Conservation (phyloP, 1,140 invertebrate species). For the Chironomus striatipennis region DNA sequence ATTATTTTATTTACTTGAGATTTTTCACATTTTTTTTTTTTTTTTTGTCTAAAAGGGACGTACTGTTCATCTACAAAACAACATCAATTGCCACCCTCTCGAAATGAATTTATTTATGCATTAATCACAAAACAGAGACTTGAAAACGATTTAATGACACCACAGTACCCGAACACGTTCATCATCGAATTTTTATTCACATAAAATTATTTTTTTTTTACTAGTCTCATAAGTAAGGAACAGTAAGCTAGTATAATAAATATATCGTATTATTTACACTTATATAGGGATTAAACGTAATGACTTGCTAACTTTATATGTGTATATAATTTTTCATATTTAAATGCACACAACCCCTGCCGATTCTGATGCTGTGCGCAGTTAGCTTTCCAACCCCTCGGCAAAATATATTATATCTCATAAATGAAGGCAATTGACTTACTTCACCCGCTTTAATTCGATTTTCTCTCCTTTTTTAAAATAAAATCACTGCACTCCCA, state of each 20-base stretch:
- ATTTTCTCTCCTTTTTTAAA: neutral
- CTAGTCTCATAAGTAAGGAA: no score
- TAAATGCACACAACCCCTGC: slow-evolving; percentile 13
- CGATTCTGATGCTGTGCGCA: neutral
- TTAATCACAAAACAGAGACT: neutral
- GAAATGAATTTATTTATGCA: neutral
- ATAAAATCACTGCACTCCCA: slow-evolving; percentile 21
- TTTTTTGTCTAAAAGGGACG: neutral
- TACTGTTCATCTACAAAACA: neutral
- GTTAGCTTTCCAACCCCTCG: neutral
- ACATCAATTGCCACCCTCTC: no score
- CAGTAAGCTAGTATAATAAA: neutral
- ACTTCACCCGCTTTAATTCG: neutral
- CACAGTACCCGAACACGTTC: neutral
- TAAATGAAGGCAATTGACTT: neutral
- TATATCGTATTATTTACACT: slow-evolving; percentile 22
- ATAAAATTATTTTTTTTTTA: no score
- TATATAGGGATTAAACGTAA: slow-evolving; percentile 20
- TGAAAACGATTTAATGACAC: neutral
- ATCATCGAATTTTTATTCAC: neutral
- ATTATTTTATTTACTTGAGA: slow-evolving; percentile 10
- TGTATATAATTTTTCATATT: slow-evolving; percentile 18
- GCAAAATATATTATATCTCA: neutral
- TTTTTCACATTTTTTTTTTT: neutral
- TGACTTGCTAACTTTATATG: slow-evolving; percentile 14